A percentile compares a stretch with the other conserved stretches of the same genome.
Conservation (phyloP, 1,140 invertebrate species). For the Bombus confusus region DNA sequence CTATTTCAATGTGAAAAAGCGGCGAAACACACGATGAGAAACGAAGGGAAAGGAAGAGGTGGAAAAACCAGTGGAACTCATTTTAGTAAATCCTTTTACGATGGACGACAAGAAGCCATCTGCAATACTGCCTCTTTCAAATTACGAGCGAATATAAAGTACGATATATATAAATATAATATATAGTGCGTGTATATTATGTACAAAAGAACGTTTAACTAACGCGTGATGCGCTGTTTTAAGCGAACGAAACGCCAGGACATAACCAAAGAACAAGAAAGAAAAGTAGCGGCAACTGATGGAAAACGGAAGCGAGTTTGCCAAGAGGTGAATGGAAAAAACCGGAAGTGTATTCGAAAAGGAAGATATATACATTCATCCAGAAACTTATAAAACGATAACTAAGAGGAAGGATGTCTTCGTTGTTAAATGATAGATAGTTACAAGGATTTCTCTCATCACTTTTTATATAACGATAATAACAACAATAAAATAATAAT, state of each 20-base stretch:
- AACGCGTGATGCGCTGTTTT: slow-evolving; percentile 31
- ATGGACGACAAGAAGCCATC: slow-evolving; percentile 48
- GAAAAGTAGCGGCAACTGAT: background rate
- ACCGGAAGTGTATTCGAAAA: background rate
- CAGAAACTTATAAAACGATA: slow-evolving; percentile 21
- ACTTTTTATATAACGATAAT: slow-evolving; percentile 65
- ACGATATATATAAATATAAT: slow-evolving; percentile 35
- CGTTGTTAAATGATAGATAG: slow-evolving; percentile 73
- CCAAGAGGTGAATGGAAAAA: slow-evolving; percentile 37
- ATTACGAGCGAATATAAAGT: slow-evolving; percentile 47
- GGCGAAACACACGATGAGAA: slow-evolving; percentile 1
- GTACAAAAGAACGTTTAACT: slow-evolving; percentile 39
- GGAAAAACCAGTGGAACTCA: slow-evolving; percentile 32
- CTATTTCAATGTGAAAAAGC: slow-evolving; percentile 60
- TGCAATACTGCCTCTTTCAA: slow-evolving; percentile 70
- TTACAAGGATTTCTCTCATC: slow-evolving; percentile 68
- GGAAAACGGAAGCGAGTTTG: slow-evolving; percentile 15
- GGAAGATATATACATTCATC: slow-evolving; percentile 16
- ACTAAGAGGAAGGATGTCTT: slow-evolving; percentile 52
- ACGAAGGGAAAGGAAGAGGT: slow-evolving; percentile 19
- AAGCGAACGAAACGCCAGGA: slow-evolving; percentile 16
- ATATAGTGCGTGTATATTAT: slow-evolving; percentile 56
- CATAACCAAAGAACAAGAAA: background rate
- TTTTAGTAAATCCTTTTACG: slow-evolving; percentile 41
- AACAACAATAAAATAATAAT: slow-evolving; percentile 53